Percentiles rank a stretch among this genome's conserved stretches.
Conservation (phyloP, 2,888 invertebrate genomes). For the Parochlus steinenii region DNA sequence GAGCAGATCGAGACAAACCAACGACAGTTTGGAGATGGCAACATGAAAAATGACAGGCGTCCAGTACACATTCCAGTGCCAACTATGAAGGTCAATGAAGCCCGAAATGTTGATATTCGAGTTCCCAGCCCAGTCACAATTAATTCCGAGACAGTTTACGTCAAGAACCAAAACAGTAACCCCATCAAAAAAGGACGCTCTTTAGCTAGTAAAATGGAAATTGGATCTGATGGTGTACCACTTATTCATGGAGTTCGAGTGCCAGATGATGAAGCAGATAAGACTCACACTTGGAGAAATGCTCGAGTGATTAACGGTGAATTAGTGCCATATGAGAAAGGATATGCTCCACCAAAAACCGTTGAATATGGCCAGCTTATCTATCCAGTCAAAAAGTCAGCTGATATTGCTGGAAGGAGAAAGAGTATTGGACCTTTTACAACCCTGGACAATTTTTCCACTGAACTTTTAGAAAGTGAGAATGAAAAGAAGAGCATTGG, state of each 20-base stretch:
- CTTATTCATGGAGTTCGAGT: slow-evolving; percentile 67
- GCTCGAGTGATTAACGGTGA: slow-evolving; percentile 76
- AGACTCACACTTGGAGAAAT: slow-evolving; percentile 66
- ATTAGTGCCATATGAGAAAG: slow-evolving; percentile 55
- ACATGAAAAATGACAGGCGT: slow-evolving; percentile 37
- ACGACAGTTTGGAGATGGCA: slow-evolving; percentile 17
- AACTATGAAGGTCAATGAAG: slow-evolving; percentile 34
- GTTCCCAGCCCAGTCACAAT: slow-evolving; percentile 54
- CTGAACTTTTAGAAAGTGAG: slow-evolving; percentile 21
- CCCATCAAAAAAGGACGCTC: slow-evolving; percentile 43
- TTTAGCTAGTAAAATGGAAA: slow-evolving; percentile 40
- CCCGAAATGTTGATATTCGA: slow-evolving; percentile 28
- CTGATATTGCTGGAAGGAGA: background rate
- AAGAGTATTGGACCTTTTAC: slow-evolving; percentile 40
- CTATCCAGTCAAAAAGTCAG: slow-evolving; percentile 8
- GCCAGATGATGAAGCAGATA: slow-evolving; percentile 69
- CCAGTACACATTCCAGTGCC: slow-evolving; percentile 37
- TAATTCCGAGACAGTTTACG: slow-evolving; percentile 44
- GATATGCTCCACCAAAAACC: slow-evolving; percentile 41
- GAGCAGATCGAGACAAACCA: slow-evolving; percentile 5
- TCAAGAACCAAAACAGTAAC: slow-evolving; percentile 26
- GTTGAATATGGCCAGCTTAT: slow-evolving; percentile 13
- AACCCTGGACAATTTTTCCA: slow-evolving; percentile 41
- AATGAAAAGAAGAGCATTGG: slow-evolving; percentile 24
- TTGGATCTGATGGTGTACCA: slow-evolving; percentile 57